phyloP scores from a whole-genome alignment of 2,888 invertebrate genomes.

The Dendrolimus pini region DNA sequence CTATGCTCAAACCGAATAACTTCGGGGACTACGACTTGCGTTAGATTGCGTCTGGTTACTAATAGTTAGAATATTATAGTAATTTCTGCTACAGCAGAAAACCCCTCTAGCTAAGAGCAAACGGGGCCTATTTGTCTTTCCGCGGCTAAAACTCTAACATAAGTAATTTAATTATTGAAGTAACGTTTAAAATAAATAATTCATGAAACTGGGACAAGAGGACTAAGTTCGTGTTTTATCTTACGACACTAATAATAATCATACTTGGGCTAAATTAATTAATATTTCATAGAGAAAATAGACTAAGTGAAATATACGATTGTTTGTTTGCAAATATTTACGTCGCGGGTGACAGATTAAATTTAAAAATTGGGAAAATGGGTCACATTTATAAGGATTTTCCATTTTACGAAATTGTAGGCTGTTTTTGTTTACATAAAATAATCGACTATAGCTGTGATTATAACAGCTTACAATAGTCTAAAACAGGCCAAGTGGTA shows the following conservation, averaged over 20 bases:
- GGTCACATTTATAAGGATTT: too few relatives aligned
- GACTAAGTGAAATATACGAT: too few relatives aligned
- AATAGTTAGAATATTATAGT: neutral
- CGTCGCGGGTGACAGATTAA: too few relatives aligned
- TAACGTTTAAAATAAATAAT: neutral
- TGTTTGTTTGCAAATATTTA: too few relatives aligned
- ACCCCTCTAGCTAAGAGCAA: neutral
- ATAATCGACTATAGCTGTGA: too few relatives aligned
- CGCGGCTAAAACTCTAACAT: neutral
- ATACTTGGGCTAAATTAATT: neutral
- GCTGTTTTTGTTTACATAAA: too few relatives aligned
- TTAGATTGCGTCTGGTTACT: neutral
- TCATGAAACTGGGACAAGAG: neutral
- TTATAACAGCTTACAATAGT: too few relatives aligned
- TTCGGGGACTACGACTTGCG: neutral
- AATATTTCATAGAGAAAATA: neutral
- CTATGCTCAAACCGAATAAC: neutral
- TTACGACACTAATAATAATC: neutral
- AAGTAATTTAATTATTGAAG: neutral
- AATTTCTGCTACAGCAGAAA: constrained; percentile 1
- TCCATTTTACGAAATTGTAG: too few relatives aligned
- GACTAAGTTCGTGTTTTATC: neutral
- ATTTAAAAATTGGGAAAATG: too few relatives aligned
- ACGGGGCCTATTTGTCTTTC: neutral
- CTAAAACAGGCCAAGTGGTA: too few relatives aligned